A percentile compares a stretch with the other conserved stretches of the same genome.
Conservation (phyloP, 2,888 invertebrate species). For the Sphecodes monilicornis region DNA sequence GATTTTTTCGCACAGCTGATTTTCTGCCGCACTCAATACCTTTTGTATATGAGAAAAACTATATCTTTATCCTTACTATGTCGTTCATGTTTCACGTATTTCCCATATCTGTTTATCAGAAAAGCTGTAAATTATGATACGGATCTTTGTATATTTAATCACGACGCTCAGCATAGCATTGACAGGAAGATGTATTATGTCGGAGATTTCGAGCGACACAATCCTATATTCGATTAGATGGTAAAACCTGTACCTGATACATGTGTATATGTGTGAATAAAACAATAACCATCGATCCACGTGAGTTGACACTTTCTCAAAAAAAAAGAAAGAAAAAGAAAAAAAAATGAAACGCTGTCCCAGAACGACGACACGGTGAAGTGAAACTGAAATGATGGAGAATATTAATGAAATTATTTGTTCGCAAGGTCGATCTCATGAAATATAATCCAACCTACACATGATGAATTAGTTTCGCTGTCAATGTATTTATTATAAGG, state of each 20-base stretch:
- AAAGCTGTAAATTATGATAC: not conserved
- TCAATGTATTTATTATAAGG: not conserved
- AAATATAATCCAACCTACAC: not conserved
- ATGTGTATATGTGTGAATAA: not conserved
- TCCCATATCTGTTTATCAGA: not conserved
- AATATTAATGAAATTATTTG: not conserved
- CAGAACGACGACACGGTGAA: not conserved
- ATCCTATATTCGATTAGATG: constrained; percentile 19
- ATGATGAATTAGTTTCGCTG: not conserved
- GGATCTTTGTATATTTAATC: not conserved
- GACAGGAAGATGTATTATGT: not conserved
- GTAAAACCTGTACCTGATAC: not conserved
- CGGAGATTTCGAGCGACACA: not conserved
- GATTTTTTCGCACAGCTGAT: no score
- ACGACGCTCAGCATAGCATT: not conserved
- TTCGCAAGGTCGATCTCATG: not conserved
- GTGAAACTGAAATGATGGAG: not conserved
- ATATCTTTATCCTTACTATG: not conserved
- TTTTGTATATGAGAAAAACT: no score
- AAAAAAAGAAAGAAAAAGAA: not conserved
- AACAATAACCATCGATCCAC: not conserved
- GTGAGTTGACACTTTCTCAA: not conserved
- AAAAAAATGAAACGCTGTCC: not conserved
- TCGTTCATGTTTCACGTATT: not conserved
- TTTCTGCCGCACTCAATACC: no score